These are phyloP conservation scores for Indicator maculatus DNA, from an alignment of 2,113 vertebrate genomes.

Conservation along the genomic window DNA sequence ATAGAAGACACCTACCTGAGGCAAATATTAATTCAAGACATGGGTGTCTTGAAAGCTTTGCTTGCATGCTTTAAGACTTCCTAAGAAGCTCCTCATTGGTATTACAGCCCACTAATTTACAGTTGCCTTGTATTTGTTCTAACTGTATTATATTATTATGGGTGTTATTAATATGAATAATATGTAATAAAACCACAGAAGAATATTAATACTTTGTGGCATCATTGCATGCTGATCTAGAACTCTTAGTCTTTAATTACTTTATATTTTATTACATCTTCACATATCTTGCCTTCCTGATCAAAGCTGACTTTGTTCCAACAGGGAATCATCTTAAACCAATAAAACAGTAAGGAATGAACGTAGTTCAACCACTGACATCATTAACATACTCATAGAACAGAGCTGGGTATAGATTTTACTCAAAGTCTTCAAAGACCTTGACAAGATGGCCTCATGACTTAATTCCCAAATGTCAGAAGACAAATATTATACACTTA, in stretches of 20 bases:
- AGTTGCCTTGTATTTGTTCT: background rate
- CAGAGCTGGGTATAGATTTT: background rate
- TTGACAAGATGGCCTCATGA: background rate
- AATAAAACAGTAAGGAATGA: background rate
- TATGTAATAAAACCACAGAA: background rate
- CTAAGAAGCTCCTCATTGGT: background rate
- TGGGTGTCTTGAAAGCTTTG: background rate
- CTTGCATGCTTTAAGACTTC: background rate
- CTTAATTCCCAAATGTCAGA: background rate
- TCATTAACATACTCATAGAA: background rate
- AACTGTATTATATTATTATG: background rate
- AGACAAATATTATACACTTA: background rate
- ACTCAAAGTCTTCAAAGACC: background rate
- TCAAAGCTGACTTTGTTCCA: background rate
- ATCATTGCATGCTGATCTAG: background rate
- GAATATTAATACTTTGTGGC: background rate
- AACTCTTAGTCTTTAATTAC: background rate
- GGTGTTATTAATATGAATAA: background rate
- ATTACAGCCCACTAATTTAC: background rate
- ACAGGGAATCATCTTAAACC: background rate
- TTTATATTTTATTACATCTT: background rate
- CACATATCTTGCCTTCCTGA: background rate
- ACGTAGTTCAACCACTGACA: background rate
- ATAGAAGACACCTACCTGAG: background rate
- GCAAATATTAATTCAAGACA: background rate